A percentile compares a stretch with the other conserved stretches of the same genome.
Evolutionary conservation across 2,797 vertebrate species (phyloP).

Genomic region (Brachymystax lenok): DNA sequence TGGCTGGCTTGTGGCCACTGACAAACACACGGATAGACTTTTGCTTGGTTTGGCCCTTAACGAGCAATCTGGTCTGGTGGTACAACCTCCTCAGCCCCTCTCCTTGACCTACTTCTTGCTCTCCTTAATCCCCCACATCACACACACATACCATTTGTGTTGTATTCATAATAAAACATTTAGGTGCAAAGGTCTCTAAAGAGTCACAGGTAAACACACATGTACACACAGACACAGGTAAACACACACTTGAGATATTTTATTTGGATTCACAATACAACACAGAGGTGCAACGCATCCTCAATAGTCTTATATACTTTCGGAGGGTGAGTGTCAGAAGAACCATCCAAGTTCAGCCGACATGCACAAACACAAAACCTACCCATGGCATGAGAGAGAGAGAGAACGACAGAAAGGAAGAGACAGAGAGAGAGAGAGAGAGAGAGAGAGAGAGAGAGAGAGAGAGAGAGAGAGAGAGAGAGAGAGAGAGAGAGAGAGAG

Average conservation of each 20-base stretch:
- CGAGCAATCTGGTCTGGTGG: constrained; percentile 71
- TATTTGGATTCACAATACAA: background rate
- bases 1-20: constrained; percentile 70
- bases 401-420: too few relatives aligned
- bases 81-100: constrained; percentile 33
- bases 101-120: constrained; percentile 64
- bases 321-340: background rate
- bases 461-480: too few relatives aligned
- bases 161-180: too few relatives aligned
- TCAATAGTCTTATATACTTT: background rate
- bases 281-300: background rate
- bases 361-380: constrained; percentile 20
- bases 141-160: too few relatives aligned
- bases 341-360: constrained; percentile 2
- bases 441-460: constrained; percentile 4
- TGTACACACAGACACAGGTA: too few relatives aligned
- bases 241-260: background rate
- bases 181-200: background rate
- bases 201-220: background rate
- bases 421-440: background rate
- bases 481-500: constrained; percentile 4
- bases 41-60: constrained; percentile 78
- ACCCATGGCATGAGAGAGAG: background rate
- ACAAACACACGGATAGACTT: constrained; percentile 74
- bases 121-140: background rate